Evolutionary conservation across 2,888 invertebrate genomes (phyloP), one percentile per base, ranked within the genome.

Genomic region (Patella pellucida): DNA sequence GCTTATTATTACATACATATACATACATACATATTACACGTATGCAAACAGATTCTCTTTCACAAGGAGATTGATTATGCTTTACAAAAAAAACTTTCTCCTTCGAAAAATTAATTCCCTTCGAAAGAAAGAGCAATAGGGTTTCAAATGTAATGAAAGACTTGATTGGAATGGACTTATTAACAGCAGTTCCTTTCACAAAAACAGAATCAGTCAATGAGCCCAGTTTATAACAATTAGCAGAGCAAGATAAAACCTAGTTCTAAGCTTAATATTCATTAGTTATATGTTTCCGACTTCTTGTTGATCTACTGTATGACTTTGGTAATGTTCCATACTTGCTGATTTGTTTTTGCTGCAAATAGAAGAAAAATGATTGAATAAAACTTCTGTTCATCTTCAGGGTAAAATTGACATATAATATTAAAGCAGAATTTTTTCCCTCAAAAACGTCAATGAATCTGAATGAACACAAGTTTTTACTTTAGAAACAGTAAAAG

Each of bases 301-400:
- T 62, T 23, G 62, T 76, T 51, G 77, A 76, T 69, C 78, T 70
- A 5, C 74, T 71, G 23, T 77, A 54, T 9, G 79, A 76, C 70
- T 77, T 76, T 72, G 82, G 82, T 67, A 82, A 69, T 5, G 82
- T 82, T 50, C 77, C 82, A 71, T 82, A 82, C 14, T 79, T 76
- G n/a, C 77, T 77, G 14, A 69, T 77, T 54, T 76, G 73, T 67
- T 75, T 79, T 70, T 75, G 76, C 82, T 82, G 78, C 50, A 76
- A 73, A 56, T 15, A 54, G 52, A 75, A 51, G 69, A 27, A 16
- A 14, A 56, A 75, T 41, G 62, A 52, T 67, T 75, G 27, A 71
- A 52, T 9, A 23, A 52, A 51, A 12, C 23, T 71, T 27, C 27
- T 15, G 51, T 52, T 52, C 12, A 41, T 27, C 9, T 16, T 51